Base-by-base conservation (phyloP, 2,797 vertebrate genomes). In the Spatula clypeata region DNA sequence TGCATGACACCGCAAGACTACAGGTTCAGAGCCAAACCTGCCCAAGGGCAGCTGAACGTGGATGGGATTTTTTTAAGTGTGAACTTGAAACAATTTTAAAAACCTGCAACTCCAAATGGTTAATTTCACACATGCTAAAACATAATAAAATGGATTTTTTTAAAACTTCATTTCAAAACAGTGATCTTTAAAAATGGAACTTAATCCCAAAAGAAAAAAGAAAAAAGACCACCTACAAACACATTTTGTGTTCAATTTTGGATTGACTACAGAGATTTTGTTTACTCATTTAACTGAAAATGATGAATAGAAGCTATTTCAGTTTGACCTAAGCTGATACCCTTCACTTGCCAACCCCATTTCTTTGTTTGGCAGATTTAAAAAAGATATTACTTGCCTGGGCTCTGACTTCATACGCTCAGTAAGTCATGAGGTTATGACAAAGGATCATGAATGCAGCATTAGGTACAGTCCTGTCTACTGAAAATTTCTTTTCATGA, bases 371-470 rank as follows among this genome's bases (percentile, higher is more conserved):
- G 92, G 74, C 93, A 94, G 86, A 77, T 87, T 60, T 6, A 3
- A 61, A 84, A 79, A 87, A 91, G 71, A 57, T 79, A 67, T 76
- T 64, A 72, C 55, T 90, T 91, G 93, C 71, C 67, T 79, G 71
- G 82, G 57, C 60, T 87, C 92, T 92, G 93, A 92, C 79, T 91
- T 94, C 85, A 74, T 64, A 67, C 45, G 26, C 85, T 87, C 84
- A 93, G 71, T 71, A 89, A 92, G 88, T 93, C 84, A 89, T 42
- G 86, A 87, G 77, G 71, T 90, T 91, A 88, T 67, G 67, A 95
- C 77, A 88, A 76, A 4, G 2, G 64, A 86, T 91, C 66, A 92
- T 95, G 88, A 97, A 95, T 93, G 80, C 86, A 93, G 92, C 90
- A 76, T 92, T 95, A 89, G 88, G 40, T 77, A 49, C 20, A 79